These are phyloP conservation scores for Eulemur coronatus DNA, from an alignment of 2,797 vertebrate genomes.

Conservation along the genomic window DNA sequence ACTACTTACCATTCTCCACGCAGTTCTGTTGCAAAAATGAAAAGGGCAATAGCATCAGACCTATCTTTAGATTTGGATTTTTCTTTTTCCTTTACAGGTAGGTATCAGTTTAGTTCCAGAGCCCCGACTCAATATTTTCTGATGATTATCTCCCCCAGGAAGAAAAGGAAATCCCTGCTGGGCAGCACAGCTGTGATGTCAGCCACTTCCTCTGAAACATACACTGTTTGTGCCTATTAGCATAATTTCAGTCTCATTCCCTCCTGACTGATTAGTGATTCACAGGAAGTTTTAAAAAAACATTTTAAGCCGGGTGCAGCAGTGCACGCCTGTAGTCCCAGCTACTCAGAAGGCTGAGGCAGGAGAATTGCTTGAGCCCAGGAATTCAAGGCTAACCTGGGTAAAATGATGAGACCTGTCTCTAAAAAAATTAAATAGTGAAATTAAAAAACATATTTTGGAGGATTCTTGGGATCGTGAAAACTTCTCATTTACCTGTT, in stretches of 20 bases:
- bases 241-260: not conserved
- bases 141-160: slow-evolving; percentile 26
- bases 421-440: not conserved
- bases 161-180: slow-evolving; percentile 57
- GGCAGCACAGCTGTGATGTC: not conserved
- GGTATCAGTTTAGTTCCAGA: slow-evolving; percentile 37
- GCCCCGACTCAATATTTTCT: slow-evolving; percentile 50
- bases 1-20: not conserved
- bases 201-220: slow-evolving; percentile 38
- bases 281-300: slow-evolving; percentile 16
- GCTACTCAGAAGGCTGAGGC: not conserved
- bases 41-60: not conserved
- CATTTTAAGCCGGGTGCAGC: not conserved
- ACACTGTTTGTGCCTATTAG: not conserved
- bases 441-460: not conserved
- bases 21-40: not conserved
- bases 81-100: slow-evolving; percentile 5
- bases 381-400: not conserved
- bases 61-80: not conserved
- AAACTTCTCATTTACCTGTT: slow-evolving; percentile 26
- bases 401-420: not conserved
- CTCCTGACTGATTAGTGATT: slow-evolving; percentile 15
- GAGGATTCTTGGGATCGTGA: not conserved
- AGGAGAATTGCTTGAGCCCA: not conserved
- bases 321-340: not conserved